phyloP scores from a whole-genome alignment of 1,140 invertebrate genomes.

The Acromyrmex heyeri region DNA sequence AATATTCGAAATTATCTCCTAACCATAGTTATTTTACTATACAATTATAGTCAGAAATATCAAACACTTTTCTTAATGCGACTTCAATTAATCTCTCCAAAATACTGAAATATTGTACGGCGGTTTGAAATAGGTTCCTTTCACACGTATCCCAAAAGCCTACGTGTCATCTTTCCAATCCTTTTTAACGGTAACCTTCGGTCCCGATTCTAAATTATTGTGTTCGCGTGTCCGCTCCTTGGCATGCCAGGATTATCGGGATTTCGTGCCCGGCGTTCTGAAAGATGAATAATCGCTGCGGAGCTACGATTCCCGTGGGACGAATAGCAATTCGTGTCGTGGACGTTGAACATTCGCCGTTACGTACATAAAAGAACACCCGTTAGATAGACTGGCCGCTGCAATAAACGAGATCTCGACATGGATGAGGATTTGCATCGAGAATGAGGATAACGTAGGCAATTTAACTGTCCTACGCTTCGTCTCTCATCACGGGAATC shows the following conservation, averaged over 20 bases:
- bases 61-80: too few species aligned
- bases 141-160: neutral
- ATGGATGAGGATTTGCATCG: slow-evolving; percentile 45
- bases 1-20: too few species aligned
- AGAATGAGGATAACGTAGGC: slow-evolving; percentile 48
- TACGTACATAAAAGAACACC: slow-evolving; percentile 50
- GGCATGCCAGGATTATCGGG: slow-evolving; percentile 50
- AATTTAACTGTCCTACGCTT: slow-evolving; percentile 25
- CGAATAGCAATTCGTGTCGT: slow-evolving; percentile 56
- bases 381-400: slow-evolving; percentile 34
- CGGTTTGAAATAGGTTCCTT: neutral
- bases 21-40: too few species aligned
- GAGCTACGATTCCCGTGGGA: slow-evolving; percentile 61
- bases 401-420: slow-evolving; percentile 53
- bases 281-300: slow-evolving; percentile 64
- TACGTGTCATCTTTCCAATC: neutral
- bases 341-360: slow-evolving; percentile 30
- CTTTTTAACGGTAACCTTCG: slow-evolving; percentile 44
- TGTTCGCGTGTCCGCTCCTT: slow-evolving; percentile 59
- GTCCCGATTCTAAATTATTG: slow-evolving; percentile 60
- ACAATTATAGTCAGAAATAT: too few species aligned
- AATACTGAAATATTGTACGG: neutral
- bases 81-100: neutral
- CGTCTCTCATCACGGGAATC: slow-evolving; percentile 10
- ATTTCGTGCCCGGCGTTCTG: slow-evolving; percentile 57